A percentile compares a stretch with the other conserved stretches of the same genome.
Evolutionary conservation across 2,888 invertebrate species (phyloP).

Genomic region (Troides helena): DNA sequence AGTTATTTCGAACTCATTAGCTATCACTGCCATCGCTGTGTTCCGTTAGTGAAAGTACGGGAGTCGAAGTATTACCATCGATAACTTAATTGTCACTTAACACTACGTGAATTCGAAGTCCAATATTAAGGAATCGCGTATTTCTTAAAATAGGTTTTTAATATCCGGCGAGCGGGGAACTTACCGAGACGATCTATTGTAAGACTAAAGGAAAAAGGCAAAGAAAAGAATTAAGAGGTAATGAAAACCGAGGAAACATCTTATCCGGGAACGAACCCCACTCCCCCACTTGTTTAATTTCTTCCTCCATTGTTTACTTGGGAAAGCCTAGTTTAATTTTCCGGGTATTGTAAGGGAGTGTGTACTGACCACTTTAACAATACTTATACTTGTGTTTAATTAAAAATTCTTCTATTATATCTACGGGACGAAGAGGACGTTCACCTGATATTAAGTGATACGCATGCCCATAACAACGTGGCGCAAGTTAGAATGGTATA

Average conservation of each 20-base stretch:
- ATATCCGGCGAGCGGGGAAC: constrained; percentile 9
- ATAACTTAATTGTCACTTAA: no score
- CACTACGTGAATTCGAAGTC: no score
- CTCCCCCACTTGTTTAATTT: constrained; percentile 24
- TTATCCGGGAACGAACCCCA: constrained; percentile 22
- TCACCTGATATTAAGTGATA: no score
- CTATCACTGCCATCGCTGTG: no score
- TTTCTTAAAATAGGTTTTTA: constrained; percentile 2
- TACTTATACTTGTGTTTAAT: not conserved
- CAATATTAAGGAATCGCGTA: not conserved
- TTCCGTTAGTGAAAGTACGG: no score
- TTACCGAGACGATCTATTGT: constrained; percentile 26
- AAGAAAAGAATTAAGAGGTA: constrained; percentile 28
- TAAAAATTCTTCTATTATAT: no score
- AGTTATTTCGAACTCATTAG: no score
- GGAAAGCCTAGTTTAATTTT: constrained; percentile 22
- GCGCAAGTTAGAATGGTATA: no score
- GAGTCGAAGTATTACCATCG: no score
- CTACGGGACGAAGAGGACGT: no score
- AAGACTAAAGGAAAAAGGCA: constrained; percentile 21
- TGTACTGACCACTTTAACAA: constrained; percentile 3
- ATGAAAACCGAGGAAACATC: constrained; percentile 27
- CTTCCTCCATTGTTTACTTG: constrained; percentile 19
- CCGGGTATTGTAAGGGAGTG: constrained; percentile 10
- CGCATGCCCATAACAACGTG: no score